Evolutionary conservation across 2,113 vertebrate species (phyloP).

Genomic region (Vulpes lagopus): DNA sequence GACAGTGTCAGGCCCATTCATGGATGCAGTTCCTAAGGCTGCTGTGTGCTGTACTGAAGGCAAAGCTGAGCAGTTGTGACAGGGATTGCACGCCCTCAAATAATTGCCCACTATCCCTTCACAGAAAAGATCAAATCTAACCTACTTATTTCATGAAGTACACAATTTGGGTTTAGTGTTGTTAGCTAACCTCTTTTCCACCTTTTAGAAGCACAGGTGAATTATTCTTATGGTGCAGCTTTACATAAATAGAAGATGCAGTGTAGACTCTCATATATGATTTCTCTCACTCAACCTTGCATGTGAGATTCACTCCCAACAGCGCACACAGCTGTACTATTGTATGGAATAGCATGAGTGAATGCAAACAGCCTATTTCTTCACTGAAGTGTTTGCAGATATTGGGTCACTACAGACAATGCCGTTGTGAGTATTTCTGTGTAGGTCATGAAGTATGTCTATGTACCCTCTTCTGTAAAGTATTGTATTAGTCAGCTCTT

Average conservation of each 20-base stretch:
- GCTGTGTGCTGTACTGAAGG: background rate
- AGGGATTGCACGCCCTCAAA: background rate
- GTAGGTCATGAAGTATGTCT: background rate
- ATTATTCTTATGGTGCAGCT: background rate
- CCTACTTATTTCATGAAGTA: too few species aligned
- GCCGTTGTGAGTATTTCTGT: too few species aligned
- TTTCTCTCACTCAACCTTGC: background rate
- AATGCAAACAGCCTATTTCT: rapidly evolving
- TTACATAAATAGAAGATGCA: background rate
- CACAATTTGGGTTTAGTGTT: background rate
- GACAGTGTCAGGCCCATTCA: background rate
- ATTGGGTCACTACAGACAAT: rapidly evolving
- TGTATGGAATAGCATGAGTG: background rate
- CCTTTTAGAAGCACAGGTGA: background rate
- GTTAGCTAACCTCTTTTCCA: background rate
- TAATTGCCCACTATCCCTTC: background rate
- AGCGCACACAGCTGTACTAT: too few species aligned
- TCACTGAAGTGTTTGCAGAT: background rate
- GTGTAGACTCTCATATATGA: background rate
- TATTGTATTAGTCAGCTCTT: background rate
- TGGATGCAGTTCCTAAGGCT: background rate
- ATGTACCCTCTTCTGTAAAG: background rate
- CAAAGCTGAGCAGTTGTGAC: background rate
- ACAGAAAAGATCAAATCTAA: background rate
- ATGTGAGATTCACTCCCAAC: background rate